phyloP scores from a whole-genome alignment of 2,113 vertebrate species.

The Corythornis madagascariensis region DNA sequence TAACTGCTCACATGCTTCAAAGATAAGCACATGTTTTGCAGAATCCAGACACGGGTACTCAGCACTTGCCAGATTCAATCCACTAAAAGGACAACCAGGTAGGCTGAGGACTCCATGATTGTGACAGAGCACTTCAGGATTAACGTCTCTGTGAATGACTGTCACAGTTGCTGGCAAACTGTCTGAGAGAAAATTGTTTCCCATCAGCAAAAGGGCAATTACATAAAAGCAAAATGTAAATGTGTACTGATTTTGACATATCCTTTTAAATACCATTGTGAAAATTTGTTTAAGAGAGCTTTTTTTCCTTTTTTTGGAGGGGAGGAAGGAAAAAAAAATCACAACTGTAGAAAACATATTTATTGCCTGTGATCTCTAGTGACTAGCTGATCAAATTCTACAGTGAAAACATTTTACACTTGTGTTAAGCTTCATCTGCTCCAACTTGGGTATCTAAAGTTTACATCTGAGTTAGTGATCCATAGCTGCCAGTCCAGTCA shows the following conservation, averaged over 20 bases:
- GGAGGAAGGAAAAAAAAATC: neutral
- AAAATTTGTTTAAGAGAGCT: neutral
- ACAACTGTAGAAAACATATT: neutral
- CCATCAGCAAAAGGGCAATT: constrained; percentile 6
- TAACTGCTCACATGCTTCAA: neutral
- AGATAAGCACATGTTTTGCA: constrained; percentile 34
- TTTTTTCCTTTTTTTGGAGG: accelerated
- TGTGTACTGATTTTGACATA: neutral
- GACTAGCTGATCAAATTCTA: neutral
- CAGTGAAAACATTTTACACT: neutral
- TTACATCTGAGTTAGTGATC: neutral
- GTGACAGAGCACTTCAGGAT: constrained; percentile 21
- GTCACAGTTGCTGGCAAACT: neutral
- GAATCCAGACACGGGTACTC: neutral
- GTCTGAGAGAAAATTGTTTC: constrained; percentile 20
- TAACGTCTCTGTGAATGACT: neutral
- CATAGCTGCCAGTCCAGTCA: neutral
- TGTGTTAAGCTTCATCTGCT: neutral
- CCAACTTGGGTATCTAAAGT: neutral
- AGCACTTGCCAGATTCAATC: constrained; percentile 10
- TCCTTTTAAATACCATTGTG: neutral
- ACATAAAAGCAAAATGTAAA: neutral
- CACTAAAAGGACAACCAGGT: neutral
- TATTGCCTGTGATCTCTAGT: neutral
- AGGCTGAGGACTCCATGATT: neutral